Base-by-base conservation (phyloP, 2,888 invertebrate species). In the Leptinotarsa haldemani region DNA sequence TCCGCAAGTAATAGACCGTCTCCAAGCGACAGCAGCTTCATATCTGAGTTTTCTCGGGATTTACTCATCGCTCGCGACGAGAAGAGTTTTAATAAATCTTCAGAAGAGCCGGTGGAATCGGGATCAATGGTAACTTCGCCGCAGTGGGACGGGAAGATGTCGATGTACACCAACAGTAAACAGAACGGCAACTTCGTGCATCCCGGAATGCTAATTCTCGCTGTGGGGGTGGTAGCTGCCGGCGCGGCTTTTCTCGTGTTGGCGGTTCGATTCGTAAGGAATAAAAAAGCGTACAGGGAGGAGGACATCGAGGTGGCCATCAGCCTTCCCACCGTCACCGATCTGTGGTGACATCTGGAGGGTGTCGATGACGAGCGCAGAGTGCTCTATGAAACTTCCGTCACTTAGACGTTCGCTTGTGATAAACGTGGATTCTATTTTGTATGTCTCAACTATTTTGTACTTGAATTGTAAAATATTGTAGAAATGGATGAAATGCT, bases 281-380 rank as follows among this genome's bases (percentile, higher is more conserved):
- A 84, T 83, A 80, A 85, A 83, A 78, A 75, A 58, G 65, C 85
- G 68, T 74, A 74, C 47, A 68, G 79, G 40, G 80, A 83, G 69
- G 88, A 89, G 75, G 88, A 89, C 81, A 89, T 93, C 88, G 93
- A 93, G 86, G 92, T 92, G 85, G 88, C 87, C 81, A 56, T 56
- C 56, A 88, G 88, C 78, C 82, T 90, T 78, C 88, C 89, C 52
- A 91, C 92, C 73, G 91, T 92, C 68, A 90, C 91, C 65, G 93
- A 93, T 82, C 88, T 93, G 76, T 93, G 93, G 93, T 93, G 93
- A 93, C 92, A 91, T 84, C 86, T 90, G 85, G 88, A 90, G 82
- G 89, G 80, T 74, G 89, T 89, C 74, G 85, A 84, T 87, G 90
- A 90, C 58, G 87, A 90, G 88, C 88, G 90, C 88, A 88, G 82